These are phyloP conservation scores for Artemia sinica DNA, from an alignment of 2,888 invertebrate species.

Conservation along the genomic window DNA sequence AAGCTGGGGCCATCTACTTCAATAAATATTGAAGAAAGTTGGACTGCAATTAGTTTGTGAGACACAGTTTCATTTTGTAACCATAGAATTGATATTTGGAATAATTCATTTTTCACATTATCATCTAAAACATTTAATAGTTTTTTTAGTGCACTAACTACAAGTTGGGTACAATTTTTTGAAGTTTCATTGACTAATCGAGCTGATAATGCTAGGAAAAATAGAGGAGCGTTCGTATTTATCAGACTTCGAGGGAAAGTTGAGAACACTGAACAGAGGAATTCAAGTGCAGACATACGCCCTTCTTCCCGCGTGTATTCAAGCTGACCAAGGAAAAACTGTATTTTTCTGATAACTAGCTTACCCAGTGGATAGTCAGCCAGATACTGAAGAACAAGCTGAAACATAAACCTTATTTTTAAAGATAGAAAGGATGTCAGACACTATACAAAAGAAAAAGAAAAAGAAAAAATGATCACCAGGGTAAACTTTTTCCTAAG, in stretches of 20 bases:
- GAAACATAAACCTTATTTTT: constrained; percentile 20
- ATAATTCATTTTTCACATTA: constrained; percentile 43
- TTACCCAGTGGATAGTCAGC: constrained; percentile 70
- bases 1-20: constrained; percentile 54
- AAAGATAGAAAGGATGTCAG: constrained; percentile 26
- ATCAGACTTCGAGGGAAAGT: constrained; percentile 53
- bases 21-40: constrained; percentile 60
- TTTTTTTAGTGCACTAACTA: constrained; percentile 51
- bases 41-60: constrained; percentile 56
- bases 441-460: constrained; percentile 21
- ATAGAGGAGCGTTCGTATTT: constrained; percentile 42
- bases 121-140: constrained; percentile 39
- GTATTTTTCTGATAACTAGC: constrained; percentile 48
- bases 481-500: background rate
- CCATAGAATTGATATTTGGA: constrained; percentile 30
- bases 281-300: constrained; percentile 64
- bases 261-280: constrained; percentile 57
- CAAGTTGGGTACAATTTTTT: constrained; percentile 51
- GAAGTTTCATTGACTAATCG: constrained; percentile 66
- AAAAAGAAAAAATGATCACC: constrained; percentile 15
- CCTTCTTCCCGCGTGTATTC: constrained; percentile 65
- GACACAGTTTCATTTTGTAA: constrained; percentile 35
- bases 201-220: constrained; percentile 57
- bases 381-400: constrained; percentile 50
- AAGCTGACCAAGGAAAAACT: constrained; percentile 66